Evolutionary conservation across 2,888 invertebrate species (phyloP).

Genomic region (Hypercompe scribonia): DNA sequence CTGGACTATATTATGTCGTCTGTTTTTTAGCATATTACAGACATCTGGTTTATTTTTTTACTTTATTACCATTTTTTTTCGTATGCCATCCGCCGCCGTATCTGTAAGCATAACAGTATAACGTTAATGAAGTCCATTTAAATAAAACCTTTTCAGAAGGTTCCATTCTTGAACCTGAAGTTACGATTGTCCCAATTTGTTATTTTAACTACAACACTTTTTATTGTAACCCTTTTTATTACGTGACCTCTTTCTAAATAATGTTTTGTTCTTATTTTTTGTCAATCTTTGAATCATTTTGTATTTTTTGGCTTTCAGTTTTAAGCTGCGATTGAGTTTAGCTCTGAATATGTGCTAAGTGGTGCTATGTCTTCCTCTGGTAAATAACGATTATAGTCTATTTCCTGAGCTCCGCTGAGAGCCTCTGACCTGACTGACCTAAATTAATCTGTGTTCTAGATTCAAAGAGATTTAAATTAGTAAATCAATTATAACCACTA

Average conservation of each 20-base stretch:
- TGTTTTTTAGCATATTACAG: no score
- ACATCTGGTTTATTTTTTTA: background rate
- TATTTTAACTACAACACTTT: background rate
- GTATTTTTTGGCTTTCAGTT: background rate
- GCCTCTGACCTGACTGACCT: conserved; percentile 18
- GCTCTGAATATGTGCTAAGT: conserved; percentile 7
- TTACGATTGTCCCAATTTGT: background rate
- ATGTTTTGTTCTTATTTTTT: background rate
- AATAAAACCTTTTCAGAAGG: background rate
- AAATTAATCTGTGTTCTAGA: conserved; percentile 16
- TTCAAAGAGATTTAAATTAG: background rate
- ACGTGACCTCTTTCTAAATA: background rate
- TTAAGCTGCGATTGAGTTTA: background rate
- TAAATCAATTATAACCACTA: background rate
- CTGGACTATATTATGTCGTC: no score
- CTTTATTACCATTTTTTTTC: background rate
- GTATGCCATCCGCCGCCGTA: no score
- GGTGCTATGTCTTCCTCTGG: conserved; percentile 8
- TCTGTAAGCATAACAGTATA: background rate
- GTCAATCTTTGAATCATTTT: background rate
- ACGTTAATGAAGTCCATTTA: background rate
- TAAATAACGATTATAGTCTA: conserved; percentile 11
- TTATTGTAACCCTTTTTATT: background rate
- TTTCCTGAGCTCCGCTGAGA: conserved; percentile 14
- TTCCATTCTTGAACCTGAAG: background rate